Evolutionary conservation across 2,113 vertebrate genomes (phyloP), one percentile per base, ranked within the genome.

Genomic region (Calyptomena viridis): DNA sequence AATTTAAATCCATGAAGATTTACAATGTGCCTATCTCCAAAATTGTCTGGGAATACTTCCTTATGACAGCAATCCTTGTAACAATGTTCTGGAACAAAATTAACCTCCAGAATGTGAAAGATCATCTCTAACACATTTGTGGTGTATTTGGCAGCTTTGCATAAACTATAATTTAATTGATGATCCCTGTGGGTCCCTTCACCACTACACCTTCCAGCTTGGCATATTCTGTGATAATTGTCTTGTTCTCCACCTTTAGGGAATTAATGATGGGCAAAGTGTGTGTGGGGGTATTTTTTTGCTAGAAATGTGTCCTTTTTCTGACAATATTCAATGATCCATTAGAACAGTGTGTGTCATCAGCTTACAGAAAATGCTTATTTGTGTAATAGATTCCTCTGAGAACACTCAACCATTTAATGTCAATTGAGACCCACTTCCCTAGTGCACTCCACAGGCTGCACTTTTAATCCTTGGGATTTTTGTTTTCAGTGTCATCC

Each of bases 401-500:
- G 42, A 63, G 75, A 66, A 64, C 4, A 73, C 56, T 10, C 12
- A 42, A 7, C 30, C 27, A 5, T 21, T 63, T 50, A 0, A 16
- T 23, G 4, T 49, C 14, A 33, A 40, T 74, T 37, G 20, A 60
- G 49, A 44, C 10, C 31, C 55, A 1, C 72, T 49, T 50, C 21
- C 68, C 81, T 74, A 1, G 49, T 33, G 9, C n/a, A 55, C 88
- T 24, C 62, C 46, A 9, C 9, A 16, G 40, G 35, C 62, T 89
- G 44, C 44, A 22, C 3, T 23, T 88, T 53, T 77, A 64, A 96
- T 59, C 58, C 64, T 96, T 62, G 39, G 28, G 56, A 79, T 75
- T 96, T 75, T 79, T 95, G 72, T 92, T 97, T 97, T 55, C 95
- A 99, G 99, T 99, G 98, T 98, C 98, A 39, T 99, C 98, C 11